Base-by-base conservation (phyloP, 2,888 invertebrate genomes). In the Hymenopus coronatus region DNA sequence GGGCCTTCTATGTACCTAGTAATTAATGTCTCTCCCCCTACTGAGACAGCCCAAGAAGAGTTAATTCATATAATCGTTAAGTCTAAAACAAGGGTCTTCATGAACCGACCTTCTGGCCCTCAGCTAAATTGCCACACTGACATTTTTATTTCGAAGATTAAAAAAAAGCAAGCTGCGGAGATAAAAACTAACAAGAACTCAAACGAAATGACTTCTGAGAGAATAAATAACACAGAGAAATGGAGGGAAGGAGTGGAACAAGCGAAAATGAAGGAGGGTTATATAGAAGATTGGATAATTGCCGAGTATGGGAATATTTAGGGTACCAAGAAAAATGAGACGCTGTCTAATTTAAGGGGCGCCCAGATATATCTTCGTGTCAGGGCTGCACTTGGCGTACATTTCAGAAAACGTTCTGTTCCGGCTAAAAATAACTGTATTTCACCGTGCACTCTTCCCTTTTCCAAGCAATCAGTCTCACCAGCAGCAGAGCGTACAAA, bases 101-200 rank as follows among this genome's bases (percentile, higher is more conserved):
- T 70, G 54, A 25, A 70, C 25, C 54, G 33, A 27, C 82, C 70
- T 28, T 87, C 82, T 33, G 82, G 82, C 28, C 82, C 82, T n/a
- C 30, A 33, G 82, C 33, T 30, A 87, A 87, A 87, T 87, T 87
- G 81, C 82, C 30, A 33, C 30, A 33, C 87, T 82, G 87, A 87
- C 87, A 87, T 82, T 54, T 70, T 81, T 87, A 87, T n/a, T 87
- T 82, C 30, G 40, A 40, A 82, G 28, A 82, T 15, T 25, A 87
- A 2, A 81, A 28, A 28, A 54, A 86, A 2, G 27, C 2, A 85
- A 40, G 85, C 28, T n/a, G 30, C 28, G n/a, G 20, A 46, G 9
- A 81, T 86, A 81, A 28, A 86, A 28, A 70, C 54, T 70, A 70
- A 70, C 54, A 25, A 70, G 54, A 70, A 70, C 54, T 70, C 54